Base-by-base conservation (phyloP, 35 echinoderm and acorn worm genomes). In the Acanthaster planci region DNA sequence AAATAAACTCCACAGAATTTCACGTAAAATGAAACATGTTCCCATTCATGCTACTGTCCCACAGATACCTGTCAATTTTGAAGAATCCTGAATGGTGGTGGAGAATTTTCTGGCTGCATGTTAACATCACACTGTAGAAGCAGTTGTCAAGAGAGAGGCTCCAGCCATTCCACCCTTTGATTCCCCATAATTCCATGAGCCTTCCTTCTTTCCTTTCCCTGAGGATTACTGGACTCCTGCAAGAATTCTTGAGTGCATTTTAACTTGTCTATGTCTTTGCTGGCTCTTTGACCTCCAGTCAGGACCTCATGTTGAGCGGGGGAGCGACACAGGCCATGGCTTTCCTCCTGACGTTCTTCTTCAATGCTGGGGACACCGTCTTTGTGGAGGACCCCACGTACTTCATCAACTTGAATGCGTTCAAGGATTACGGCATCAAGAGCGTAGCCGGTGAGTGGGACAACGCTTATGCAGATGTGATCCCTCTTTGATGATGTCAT, bases 341-440 rank as follows among this genome's bases (percentile, higher is more conserved):
- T 29, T 82, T 86, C 17, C 39, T 95, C 0, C 76, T 58, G 8
- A 39, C 93, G 0, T 37, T 60, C 9, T 84, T 95, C 37, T 95
- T 95, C 47, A 78, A 86, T 17, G 77, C 60, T 29, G 93, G 93
- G 0, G 88, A 95, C 51, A 55, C 87, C 14, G 88, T 95, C 67
- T 90, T 95, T 55, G 88, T 90, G 7, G 93, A 95, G 44, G 93
- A 95, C 40, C 93, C 93, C 0, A 79, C 88, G 1, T 95, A 95
- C 39, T 95, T 91, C 67, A 80, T 91, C 16, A 85, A 89, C 64
- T 51, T 91, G 27, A 56, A 51, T 3, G 58, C 82, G 2, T 91
- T 95, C 54, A 75, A 76, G 21, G 84, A 95, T 50, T 42, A 29
- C 44, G 27, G 76, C 38, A 31, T 89, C 37, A 89, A 81, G 37